These are phyloP conservation scores for Colistium nudipinnis DNA, from an alignment of 2,113 vertebrate species.

Conservation along the genomic window DNA sequence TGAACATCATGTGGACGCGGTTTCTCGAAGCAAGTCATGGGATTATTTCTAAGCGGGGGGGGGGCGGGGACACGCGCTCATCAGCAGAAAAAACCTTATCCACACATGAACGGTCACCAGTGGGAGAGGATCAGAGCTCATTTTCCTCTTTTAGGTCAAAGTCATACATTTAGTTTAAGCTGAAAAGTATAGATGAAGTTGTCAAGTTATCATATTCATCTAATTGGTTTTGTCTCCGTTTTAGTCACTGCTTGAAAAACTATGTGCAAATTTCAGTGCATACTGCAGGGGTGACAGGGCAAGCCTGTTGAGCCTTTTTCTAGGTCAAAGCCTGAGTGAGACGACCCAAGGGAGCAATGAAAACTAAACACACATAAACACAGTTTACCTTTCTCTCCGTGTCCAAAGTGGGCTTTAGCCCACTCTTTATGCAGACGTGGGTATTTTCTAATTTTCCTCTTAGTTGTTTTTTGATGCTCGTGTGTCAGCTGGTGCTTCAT, in stretches of 20 bases:
- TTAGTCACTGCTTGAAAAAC: background rate
- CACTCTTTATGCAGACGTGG: background rate
- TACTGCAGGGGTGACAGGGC: constrained; percentile 4
- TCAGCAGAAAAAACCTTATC: background rate
- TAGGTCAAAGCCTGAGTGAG: constrained; percentile 21
- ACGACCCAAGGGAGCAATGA: constrained; percentile 1
- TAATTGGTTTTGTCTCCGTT: background rate
- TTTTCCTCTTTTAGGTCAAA: background rate
- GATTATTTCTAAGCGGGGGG: background rate
- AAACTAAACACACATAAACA: constrained; percentile 18
- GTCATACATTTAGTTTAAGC: background rate
- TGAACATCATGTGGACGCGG: background rate
- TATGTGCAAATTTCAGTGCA: constrained; percentile 20
- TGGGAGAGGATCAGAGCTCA: background rate
- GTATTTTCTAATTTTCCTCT: background rate
- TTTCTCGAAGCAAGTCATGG: background rate
- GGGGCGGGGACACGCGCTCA: background rate
- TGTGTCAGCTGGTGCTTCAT: background rate
- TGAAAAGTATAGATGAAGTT: background rate
- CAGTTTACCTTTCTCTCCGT: background rate
- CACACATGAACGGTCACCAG: background rate
- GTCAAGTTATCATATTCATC: background rate
- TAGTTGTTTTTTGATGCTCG: background rate
- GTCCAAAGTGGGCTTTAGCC: background rate
- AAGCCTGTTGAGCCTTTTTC: constrained; percentile 15